These are phyloP conservation scores for Reticulitermes speratus DNA, from an alignment of 1,140 invertebrate species.

Conservation along the genomic window DNA sequence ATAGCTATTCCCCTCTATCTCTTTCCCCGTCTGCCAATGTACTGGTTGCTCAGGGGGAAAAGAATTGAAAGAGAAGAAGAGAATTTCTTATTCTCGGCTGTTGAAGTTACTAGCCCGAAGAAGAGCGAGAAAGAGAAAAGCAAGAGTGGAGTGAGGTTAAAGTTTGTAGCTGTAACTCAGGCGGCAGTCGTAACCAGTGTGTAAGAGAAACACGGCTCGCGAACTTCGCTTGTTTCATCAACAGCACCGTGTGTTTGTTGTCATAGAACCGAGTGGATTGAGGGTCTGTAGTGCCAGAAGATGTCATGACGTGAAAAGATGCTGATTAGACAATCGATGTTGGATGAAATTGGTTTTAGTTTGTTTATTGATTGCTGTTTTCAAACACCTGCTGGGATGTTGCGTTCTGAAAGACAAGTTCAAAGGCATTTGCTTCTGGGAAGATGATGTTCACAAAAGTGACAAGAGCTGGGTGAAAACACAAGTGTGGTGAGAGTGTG, in stretches of 20 bases:
- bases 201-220: background rate
- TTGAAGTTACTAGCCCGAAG: background rate
- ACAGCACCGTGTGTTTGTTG: background rate
- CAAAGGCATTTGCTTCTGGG: conserved; percentile 8
- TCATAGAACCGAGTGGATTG: background rate
- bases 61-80: background rate
- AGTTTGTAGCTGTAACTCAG: background rate
- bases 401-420: background rate
- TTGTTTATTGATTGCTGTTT: conserved; percentile 13
- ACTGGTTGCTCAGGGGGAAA: conserved; percentile 2
- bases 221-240: background rate
- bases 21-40: background rate
- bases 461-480: background rate
- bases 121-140: background rate
- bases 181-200: background rate
- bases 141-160: conserved; percentile 6
- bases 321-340: conserved; percentile 14
- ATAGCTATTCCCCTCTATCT: background rate
- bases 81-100: background rate
- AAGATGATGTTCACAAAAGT: conserved; percentile 2
- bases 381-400: background rate
- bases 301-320: conserved; percentile 15
- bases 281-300: background rate
- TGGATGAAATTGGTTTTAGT: conserved; percentile 11
- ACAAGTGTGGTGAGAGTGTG: background rate